Conservation (phyloP, 2,888 invertebrate genomes). For the Apodemia hepburni region DNA sequence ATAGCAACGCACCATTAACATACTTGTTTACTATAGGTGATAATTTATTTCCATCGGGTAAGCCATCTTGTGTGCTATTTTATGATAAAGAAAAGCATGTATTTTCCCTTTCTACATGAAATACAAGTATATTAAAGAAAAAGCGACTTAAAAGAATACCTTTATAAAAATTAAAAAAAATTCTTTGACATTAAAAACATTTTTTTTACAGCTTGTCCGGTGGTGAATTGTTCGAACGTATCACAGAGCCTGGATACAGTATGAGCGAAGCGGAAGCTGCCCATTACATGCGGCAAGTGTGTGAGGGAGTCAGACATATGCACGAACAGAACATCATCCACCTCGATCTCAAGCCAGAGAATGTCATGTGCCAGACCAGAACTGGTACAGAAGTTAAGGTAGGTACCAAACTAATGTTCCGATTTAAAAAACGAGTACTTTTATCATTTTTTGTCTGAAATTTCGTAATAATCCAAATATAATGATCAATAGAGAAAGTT, state of each 20-base stretch:
- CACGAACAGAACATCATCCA: slow-evolving; percentile 99
- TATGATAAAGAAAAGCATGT: too few relatives aligned
- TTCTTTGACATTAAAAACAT: neutral
- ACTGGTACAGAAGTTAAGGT: slow-evolving; percentile 96
- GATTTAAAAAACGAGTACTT: too few relatives aligned
- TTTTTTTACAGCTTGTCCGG: slow-evolving; percentile 92
- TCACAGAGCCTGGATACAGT: slow-evolving; percentile 97
- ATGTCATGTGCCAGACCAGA: slow-evolving; percentile 99
- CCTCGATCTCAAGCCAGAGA: slow-evolving; percentile 97
- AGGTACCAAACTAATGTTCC: neutral
- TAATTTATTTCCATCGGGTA: too few relatives aligned
- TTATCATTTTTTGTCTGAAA: neutral
- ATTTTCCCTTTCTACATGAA: too few relatives aligned
- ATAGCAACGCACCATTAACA: too few relatives aligned
- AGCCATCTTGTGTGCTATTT: too few relatives aligned
- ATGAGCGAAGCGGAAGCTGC: slow-evolving; percentile 99
- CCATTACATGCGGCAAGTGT: slow-evolving; percentile 99
- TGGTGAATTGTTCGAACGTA: slow-evolving; percentile 98
- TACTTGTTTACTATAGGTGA: too few relatives aligned
- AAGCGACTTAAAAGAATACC: too few relatives aligned
- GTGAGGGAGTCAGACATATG: slow-evolving; percentile 98
- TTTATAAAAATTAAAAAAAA: too few relatives aligned
- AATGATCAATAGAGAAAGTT: too few relatives aligned
- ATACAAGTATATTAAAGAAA: too few relatives aligned
- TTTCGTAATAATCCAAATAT: too few relatives aligned